Base-by-base conservation (phyloP, 2,113 vertebrate species). In the Otus sunia region DNA sequence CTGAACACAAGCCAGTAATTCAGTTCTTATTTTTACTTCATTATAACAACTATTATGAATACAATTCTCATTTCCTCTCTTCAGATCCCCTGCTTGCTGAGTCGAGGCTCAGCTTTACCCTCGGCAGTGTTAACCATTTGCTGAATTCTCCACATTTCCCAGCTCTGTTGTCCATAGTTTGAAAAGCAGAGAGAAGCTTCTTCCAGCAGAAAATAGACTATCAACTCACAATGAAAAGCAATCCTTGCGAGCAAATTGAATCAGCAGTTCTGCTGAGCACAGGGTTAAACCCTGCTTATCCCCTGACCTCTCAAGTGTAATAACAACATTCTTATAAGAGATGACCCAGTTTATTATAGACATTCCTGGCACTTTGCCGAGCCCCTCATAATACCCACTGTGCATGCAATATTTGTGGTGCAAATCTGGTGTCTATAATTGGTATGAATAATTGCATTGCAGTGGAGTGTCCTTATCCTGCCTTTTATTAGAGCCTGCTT, bases 211-310 rank as follows among this genome's bases (percentile, higher is more conserved):
- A 71, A 9, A 60, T 3, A 68, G 77, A 23, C 89, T 15, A 26
- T 34, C 87, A 75, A 5, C 53, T 74, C 62, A 8, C 53, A 59
- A 59, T 21, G 82, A 75, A 69, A 86, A 88, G 72, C 89, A 92
- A 82, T 80, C 86, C 89, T 58, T 13, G 64, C 0, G 36, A 90
- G 68, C 74, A 86, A 94, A 92, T 2, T 16, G 85, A 92, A 87
- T 52, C 87, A 71, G 94, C 75, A 50, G 69, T 41, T 79, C 91
- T 56, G 75, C 73, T 5, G 4, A 3, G 13, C 0, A 2, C 87
- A 71, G 97, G 88, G 95, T 87, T 95, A 96, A 94, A 93, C 50
- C 86, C 58, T 7, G 92, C 92, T 95, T 68, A 92, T 84, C 80
- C 95, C 86, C 90, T 47, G 63, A 90, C 88, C 92, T 77, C 90